These are phyloP conservation scores for Ceramica pisi DNA, from an alignment of 2,888 invertebrate species.

Conservation along the genomic window DNA sequence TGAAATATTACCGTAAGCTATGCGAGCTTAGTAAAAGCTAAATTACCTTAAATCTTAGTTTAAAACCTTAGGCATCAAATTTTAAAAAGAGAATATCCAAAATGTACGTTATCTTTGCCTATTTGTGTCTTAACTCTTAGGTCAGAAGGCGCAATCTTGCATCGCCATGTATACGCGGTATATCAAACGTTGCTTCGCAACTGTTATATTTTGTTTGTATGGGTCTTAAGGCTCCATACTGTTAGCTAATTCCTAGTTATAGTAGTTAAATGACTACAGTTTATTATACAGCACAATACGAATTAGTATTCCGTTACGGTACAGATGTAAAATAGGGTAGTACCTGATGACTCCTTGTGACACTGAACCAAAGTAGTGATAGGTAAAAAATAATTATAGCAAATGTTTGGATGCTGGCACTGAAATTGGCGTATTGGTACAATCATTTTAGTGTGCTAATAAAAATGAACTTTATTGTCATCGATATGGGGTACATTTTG, in stretches of 20 bases:
- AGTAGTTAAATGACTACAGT: conserved; percentile 62
- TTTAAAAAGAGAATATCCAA: background rate
- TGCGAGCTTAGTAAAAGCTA: background rate
- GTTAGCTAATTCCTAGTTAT: conserved; percentile 68
- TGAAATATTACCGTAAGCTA: background rate
- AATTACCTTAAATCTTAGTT: background rate
- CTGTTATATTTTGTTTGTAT: conserved; percentile 50
- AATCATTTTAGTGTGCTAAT: background rate
- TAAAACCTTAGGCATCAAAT: background rate
- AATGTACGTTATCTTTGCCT: conserved; percentile 40
- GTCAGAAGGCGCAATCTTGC: conserved; percentile 28
- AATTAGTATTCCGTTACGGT: conserved; percentile 53
- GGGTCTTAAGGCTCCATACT: conserved; percentile 60
- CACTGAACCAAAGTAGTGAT: conserved; percentile 64
- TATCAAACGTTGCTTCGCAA: conserved; percentile 56
- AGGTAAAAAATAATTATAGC: conserved; percentile 36
- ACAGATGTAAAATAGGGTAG: conserved; percentile 31
- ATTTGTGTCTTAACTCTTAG: conserved; percentile 36
- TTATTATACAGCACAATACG: conserved; percentile 46
- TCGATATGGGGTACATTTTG: conserved; percentile 8
- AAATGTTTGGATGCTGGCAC: conserved; percentile 17
- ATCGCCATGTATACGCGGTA: conserved; percentile 56
- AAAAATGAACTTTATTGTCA: background rate
- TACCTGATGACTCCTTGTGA: conserved; percentile 41
- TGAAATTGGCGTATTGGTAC: conserved; percentile 2